These are phyloP conservation scores for Sparus aurata DNA, from an alignment of 2,797 vertebrate species.

Conservation along the genomic window DNA sequence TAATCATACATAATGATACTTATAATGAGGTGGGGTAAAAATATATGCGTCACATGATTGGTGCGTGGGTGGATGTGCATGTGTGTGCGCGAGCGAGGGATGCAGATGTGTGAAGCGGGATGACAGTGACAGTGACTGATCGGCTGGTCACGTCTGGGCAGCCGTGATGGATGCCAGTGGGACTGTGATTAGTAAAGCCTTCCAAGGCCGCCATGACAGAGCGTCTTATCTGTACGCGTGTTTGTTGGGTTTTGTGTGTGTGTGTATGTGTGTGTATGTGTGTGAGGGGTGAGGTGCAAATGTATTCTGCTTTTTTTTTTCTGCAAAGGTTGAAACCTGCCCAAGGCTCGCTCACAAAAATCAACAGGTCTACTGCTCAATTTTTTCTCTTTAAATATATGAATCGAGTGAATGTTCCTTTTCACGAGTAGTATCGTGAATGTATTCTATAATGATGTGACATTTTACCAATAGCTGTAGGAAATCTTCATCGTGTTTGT, in stretches of 20 bases:
- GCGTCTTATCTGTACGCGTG: constrained; percentile 44
- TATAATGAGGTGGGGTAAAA: constrained; percentile 86
- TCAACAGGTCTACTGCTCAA: constrained; percentile 57
- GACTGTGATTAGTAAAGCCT: constrained; percentile 83
- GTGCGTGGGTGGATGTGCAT: constrained; percentile 43
- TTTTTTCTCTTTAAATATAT: constrained; percentile 40
- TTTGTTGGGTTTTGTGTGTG: constrained; percentile 32
- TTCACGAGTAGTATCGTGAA: constrained; percentile 44
- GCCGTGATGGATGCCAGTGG: constrained; percentile 82
- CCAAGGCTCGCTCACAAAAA: constrained; percentile 45
- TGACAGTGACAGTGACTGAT: constrained; percentile 83
- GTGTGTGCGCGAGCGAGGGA: constrained; percentile 44
- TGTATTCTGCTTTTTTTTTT: constrained; percentile 36
- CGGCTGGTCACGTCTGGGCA: constrained; percentile 76
- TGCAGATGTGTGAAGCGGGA: constrained; percentile 69
- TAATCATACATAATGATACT: constrained; percentile 89
- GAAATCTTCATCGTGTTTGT: constrained; percentile 27
- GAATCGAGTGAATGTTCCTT: constrained; percentile 43
- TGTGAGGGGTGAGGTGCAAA: constrained; percentile 30
- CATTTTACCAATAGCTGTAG: constrained; percentile 43
- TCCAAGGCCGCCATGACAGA: constrained; percentile 77
- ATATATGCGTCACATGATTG: constrained; percentile 77
- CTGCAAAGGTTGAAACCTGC: constrained; percentile 46
- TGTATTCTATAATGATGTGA: constrained; percentile 52
- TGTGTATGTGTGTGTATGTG: constrained; percentile 23